Base-by-base conservation (phyloP, 2,797 vertebrate species). In the Sparus aurata region DNA sequence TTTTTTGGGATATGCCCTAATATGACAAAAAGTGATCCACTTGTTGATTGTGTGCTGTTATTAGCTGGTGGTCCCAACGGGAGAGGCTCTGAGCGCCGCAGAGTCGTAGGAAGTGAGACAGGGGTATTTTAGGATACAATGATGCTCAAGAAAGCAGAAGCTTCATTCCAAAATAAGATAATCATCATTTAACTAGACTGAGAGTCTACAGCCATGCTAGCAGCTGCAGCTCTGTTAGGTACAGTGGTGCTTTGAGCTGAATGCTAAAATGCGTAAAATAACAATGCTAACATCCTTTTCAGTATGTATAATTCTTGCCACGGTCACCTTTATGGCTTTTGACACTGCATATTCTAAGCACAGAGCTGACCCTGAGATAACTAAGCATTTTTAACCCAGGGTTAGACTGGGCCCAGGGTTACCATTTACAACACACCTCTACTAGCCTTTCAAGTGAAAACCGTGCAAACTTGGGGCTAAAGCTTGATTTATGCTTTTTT, bases 91-190 rank as follows among this genome's bases (percentile, higher is more conserved):
- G 75, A 91, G 93, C 89, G 91, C 92, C 92, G 91, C 84, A 17
- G 67, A 91, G 92, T 92, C 91, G 27, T 83, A 71, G 50, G n/a
- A 71, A 87, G 79, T 65, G 76, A 82, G 66, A 73, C 70, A n/a
- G 46, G 60, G 84, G 80, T 92, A 93, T 93, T 92, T 90, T 86
- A 49, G 72, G 74, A 89, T 46, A 91, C 89, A 90, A 79, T 90
- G 78, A 85, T 81, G 22, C 12, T 59, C 45, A 82, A 52, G n/a
- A 75, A 70, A 27, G 55, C 43, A 64, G 62, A 63, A 66, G 64
- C 27, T 54, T 59, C 22, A 16, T 69, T 69, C 4, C 11, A 53
- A 57, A 68, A 59, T 18, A 54, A 53, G 12, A 64, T 38, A 12
- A 65, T 62, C 72, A 61, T 13, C 2, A 6, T 13, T 54, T 18